These are phyloP conservation scores for Hydropsyche betteni DNA, from an alignment of 2,888 invertebrate genomes.

Conservation along the genomic window DNA sequence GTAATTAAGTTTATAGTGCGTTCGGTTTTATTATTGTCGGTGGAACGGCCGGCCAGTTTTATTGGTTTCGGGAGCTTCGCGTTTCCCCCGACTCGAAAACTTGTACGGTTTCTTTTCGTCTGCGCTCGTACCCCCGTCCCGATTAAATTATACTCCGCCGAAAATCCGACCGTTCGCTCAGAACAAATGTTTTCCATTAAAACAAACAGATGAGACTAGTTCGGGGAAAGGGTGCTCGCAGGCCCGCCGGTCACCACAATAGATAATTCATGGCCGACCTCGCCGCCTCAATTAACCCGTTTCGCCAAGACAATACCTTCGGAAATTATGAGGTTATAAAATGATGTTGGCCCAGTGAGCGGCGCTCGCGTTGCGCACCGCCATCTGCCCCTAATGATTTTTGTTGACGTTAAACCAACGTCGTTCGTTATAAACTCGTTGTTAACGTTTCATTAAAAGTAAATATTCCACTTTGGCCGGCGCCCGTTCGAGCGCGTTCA, in stretches of 20 bases:
- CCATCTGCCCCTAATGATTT: conserved; percentile 40
- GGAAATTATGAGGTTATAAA: conserved; percentile 45
- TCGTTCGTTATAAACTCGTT: conserved; percentile 31
- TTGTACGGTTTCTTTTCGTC: background rate
- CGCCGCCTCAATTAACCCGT: conserved; percentile 46
- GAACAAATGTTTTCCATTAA: conserved; percentile 40
- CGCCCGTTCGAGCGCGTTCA: background rate
- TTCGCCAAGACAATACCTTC: conserved; percentile 44
- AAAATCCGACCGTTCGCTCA: conserved; percentile 4
- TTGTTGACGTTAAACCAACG: conserved; percentile 37
- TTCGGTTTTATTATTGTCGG: conserved; percentile 21
- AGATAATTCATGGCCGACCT: conserved; percentile 41
- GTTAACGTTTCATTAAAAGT: conserved; percentile 32
- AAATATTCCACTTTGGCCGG: conserved; percentile 1
- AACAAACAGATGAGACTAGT: conserved; percentile 35
- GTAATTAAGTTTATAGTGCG: conserved; percentile 32
- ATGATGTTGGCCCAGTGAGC: conserved; percentile 26
- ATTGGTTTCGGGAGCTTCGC: conserved; percentile 12
- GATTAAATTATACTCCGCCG: background rate
- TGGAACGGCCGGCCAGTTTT: background rate
- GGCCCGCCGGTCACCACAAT: conserved; percentile 37
- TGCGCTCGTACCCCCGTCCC: background rate
- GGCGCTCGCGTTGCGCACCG: background rate
- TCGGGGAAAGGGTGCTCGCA: background rate
- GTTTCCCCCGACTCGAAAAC: background rate